phyloP scores from a whole-genome alignment of 2,113 vertebrate genomes.

The Syngnathus typhle region DNA sequence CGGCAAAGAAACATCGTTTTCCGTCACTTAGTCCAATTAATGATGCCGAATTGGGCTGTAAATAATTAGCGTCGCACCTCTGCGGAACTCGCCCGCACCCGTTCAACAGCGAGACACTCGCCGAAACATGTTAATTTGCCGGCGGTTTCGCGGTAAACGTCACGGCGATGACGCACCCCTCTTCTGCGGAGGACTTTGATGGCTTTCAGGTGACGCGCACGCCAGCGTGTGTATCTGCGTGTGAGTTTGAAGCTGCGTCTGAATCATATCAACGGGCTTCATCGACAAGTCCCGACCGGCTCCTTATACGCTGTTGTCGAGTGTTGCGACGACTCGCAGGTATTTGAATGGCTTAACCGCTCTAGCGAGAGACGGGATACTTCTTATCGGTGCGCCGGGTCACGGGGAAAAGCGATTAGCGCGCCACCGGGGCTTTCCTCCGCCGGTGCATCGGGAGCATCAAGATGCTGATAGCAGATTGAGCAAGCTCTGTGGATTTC shows the following conservation, averaged over 20 bases:
- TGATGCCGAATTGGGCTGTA: constrained; percentile 53
- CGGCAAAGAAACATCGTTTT: constrained; percentile 75
- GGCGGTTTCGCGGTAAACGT: constrained; percentile 9
- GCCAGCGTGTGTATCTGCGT: constrained; percentile 12
- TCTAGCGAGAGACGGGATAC: constrained; percentile 49
- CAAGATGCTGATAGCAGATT: constrained; percentile 49
- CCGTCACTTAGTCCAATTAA: constrained; percentile 66
- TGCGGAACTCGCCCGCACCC: neutral
- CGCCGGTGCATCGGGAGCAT: constrained; percentile 35
- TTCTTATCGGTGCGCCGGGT: constrained; percentile 60
- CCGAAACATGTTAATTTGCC: neutral
- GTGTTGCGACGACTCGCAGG: constrained; percentile 49
- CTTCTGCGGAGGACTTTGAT: constrained; percentile 28
- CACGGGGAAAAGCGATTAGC: constrained; percentile 53
- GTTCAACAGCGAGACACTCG: neutral
- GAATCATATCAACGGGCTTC: constrained; percentile 60
- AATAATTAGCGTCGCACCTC: constrained; percentile 52
- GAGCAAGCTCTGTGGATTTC: constrained; percentile 17
- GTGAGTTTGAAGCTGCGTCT: constrained; percentile 44
- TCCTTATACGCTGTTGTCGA: constrained; percentile 60
- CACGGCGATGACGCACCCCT: constrained; percentile 24
- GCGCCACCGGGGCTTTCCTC: constrained; percentile 30
- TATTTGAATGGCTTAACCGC: constrained; percentile 62
- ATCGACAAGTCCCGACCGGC: constrained; percentile 60
- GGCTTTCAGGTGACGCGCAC: constrained; percentile 29